Conservation (phyloP, 2,888 invertebrate genomes). For the Sphinx pinastri region DNA sequence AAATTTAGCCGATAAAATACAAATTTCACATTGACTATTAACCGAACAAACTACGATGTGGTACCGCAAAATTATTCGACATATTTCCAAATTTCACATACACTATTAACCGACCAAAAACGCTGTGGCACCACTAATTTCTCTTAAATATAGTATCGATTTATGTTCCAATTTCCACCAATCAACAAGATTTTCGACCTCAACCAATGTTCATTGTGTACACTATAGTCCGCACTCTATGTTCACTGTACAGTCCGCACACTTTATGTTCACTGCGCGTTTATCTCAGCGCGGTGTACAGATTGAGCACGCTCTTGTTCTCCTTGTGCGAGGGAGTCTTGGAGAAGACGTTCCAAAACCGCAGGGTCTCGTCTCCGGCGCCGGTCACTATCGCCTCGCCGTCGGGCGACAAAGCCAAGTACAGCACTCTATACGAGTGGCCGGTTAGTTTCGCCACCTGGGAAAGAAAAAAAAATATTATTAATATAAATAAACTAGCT, state of each 20-base stretch:
- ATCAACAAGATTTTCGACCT: background rate
- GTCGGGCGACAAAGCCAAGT: slow-evolving; percentile 98
- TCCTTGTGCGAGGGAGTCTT: slow-evolving; percentile 97
- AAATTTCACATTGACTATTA: too few species aligned
- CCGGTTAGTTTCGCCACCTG: slow-evolving; percentile 98
- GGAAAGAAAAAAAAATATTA: background rate
- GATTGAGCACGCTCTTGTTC: slow-evolving; percentile 95
- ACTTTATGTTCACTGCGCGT: slow-evolving; percentile 22
- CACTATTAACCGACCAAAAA: too few species aligned
- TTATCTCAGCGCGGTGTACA: slow-evolving; percentile 91
- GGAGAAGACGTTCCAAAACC: slow-evolving; percentile 99
- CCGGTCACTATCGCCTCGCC: slow-evolving; percentile 99
- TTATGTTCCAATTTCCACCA: background rate
- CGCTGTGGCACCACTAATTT: too few species aligned
- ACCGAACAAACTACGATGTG: too few species aligned
- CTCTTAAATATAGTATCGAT: too few species aligned
- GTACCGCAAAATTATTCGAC: too few species aligned
- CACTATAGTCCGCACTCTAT: background rate
- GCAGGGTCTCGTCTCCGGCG: slow-evolving; percentile 98
- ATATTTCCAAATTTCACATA: too few species aligned
- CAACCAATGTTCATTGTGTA: background rate
- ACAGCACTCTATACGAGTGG: slow-evolving; percentile 97
- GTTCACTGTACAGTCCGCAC: background rate
- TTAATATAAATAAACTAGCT: too few species aligned
- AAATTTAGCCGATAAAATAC: too few species aligned